A percentile compares a stretch with the other conserved stretches of the same genome.
These are phyloP conservation scores for Hypomecis atomaria DNA, from an alignment of 2,888 invertebrate species.

Conservation along the genomic window DNA sequence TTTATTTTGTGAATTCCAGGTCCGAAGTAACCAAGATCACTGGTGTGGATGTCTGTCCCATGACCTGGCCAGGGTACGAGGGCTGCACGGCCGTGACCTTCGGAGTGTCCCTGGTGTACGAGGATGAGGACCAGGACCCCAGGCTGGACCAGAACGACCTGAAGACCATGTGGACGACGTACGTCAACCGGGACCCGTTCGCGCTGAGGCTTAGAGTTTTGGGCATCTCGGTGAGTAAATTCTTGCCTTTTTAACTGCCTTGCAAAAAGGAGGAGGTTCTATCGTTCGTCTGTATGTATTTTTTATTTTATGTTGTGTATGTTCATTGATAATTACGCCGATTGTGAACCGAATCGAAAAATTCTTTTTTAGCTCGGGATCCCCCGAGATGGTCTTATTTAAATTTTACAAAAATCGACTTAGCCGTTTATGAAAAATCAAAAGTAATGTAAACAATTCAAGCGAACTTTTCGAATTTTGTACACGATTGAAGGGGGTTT, in stretches of 20 bases:
- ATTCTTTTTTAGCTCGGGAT: no score
- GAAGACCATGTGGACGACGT: constrained; percentile 66
- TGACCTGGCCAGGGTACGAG: constrained; percentile 73
- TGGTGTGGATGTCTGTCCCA: constrained; percentile 61
- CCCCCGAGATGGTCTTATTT: no score
- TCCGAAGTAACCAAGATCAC: constrained; percentile 66
- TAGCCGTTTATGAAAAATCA: no score
- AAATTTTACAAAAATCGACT: no score
- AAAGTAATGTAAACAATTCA: no score
- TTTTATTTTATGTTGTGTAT: no score
- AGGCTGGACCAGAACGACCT: constrained; percentile 62
- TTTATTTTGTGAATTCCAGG: constrained; percentile 53
- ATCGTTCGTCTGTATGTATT: no score
- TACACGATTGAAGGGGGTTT: no score
- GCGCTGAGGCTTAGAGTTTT: constrained; percentile 56
- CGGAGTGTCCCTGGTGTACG: constrained; percentile 66
- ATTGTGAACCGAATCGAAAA: no score
- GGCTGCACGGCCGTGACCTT: constrained; percentile 67
- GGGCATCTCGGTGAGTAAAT: constrained; percentile 62
- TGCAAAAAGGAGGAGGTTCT: no score
- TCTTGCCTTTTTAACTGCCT: background rate
- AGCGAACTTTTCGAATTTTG: no score
- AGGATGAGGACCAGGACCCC: constrained; percentile 52
- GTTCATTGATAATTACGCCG: no score
- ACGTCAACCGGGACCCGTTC: constrained; percentile 59